Percentiles rank a stretch among this genome's conserved stretches.
Evolutionary conservation across 2,113 vertebrate genomes (phyloP).

Genomic region (Rhea pennata): DNA sequence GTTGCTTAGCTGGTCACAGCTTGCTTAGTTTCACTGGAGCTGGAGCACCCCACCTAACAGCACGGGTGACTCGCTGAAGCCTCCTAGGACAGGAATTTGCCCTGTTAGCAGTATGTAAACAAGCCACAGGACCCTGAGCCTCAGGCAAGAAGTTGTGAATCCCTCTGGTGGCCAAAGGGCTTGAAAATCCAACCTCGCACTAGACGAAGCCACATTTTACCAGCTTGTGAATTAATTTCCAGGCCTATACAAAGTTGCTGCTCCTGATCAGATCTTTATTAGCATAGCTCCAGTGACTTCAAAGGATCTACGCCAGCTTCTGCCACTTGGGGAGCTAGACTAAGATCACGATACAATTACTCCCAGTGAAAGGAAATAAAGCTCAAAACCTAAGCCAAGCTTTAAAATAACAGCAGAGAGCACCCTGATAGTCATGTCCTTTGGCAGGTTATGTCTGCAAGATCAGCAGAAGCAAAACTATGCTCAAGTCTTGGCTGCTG

Average conservation of each 20-base stretch:
- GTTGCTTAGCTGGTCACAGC: background rate
- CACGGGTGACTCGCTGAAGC: fast-evolving
- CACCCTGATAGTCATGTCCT: background rate
- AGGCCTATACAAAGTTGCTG: background rate
- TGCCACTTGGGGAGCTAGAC: background rate
- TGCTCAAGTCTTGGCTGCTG: background rate
- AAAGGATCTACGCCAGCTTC: background rate
- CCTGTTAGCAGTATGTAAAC: background rate
- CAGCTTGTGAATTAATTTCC: background rate
- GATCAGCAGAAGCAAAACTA: background rate
- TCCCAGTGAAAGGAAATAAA: background rate
- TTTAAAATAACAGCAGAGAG: background rate
- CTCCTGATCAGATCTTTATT: background rate
- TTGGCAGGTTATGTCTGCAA: background rate
- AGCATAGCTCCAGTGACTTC: background rate
- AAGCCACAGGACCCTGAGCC: background rate
- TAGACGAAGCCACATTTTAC: background rate
- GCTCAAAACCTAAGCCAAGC: background rate
- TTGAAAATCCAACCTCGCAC: background rate
- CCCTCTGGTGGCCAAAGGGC: background rate
- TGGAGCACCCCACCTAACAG: background rate
- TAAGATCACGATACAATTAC: background rate
- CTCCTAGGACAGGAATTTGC: background rate
- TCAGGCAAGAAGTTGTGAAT: background rate
- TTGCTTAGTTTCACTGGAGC: background rate